Conservation (phyloP, 2,797 vertebrate genomes). For the Mallotus villosus region DNA sequence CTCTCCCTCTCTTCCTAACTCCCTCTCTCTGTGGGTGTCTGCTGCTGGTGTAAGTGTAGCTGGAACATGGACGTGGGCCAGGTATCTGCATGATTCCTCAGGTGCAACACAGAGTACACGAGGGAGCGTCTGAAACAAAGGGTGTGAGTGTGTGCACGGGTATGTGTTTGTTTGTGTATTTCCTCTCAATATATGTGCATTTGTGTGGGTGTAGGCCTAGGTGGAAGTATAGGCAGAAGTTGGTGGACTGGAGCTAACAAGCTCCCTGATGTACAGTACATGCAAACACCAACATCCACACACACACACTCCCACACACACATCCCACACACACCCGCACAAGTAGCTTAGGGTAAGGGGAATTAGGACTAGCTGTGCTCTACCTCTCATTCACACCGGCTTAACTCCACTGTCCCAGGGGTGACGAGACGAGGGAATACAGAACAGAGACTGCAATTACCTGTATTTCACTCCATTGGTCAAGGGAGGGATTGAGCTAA, state of each 20-base stretch:
- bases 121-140: neutral
- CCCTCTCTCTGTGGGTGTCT: neutral
- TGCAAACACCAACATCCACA: neutral
- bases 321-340: conserved; percentile 30
- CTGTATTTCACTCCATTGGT: conserved; percentile 56
- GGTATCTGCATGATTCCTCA: neutral
- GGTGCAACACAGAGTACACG: neutral
- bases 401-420: conserved; percentile 49
- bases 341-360: conserved; percentile 38
- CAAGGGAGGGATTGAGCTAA: conserved; percentile 57
- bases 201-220: conserved; percentile 2
- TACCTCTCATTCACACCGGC: conserved; percentile 56
- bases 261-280: conserved; percentile 53
- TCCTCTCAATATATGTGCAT: neutral
- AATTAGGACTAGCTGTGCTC: conserved; percentile 43
- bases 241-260: conserved; percentile 63
- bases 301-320: neutral
- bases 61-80: too few relatives aligned
- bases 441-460: conserved; percentile 64
- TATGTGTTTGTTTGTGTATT: conserved; percentile 31
- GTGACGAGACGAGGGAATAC: conserved; percentile 49
- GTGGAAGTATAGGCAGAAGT: neutral
- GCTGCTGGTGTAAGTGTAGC: too few relatives aligned
- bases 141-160: conserved; percentile 3
- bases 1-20: neutral